Evolutionary conservation across 1,140 invertebrate species (phyloP), one percentile per base, ranked within the genome.

Genomic region (Bilobella aurantiaca): DNA sequence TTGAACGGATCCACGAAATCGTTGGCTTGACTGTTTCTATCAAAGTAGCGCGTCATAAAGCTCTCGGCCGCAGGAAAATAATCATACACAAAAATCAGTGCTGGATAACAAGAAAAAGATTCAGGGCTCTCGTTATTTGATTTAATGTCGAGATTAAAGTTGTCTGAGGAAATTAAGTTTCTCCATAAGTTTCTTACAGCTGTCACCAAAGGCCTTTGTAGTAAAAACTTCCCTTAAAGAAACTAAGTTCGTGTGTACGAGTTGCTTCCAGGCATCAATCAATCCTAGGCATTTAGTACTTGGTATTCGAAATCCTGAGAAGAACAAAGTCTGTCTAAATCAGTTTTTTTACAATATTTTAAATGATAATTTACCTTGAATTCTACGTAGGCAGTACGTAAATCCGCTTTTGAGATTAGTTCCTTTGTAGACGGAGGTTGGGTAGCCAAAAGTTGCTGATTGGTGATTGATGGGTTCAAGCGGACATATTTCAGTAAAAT

Each of bases 21-120:
- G 75, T 88, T 87, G 46, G 84, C 75, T 70, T 85, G 83, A 72
- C 81, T 81, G 60, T 80, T 77, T 29, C 82, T 78, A 57, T 84
- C 84, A 76, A 94, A 94, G 79, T 96, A 93, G 75, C 89, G 87
- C 64, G 83, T 82, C 79, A 93, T 83, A 65, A 98, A 77, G 0
- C 92, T 96, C 73, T 91, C 87, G 57, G 92, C 88, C 31, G 87
- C 86, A 30, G 95, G 88, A 81, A 93, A 90, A 77, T 92, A 98
- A 76, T 97, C 93, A 78, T 96, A 97, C 58, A 96, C 92, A 80
- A 98, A 92, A 70, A 98, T 84, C 79, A 97, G 86, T 59, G 95
- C 93, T 96, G 78, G 34, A 82, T 83, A 74, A 68, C 72, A 29
- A 42, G 58, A 70, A 60, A 65, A 63, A 61, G 62, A 66, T 64